A percentile compares a stretch with the other conserved stretches of the same genome.
Evolutionary conservation across 1,140 invertebrate species (phyloP).

Genomic region (Caenorhabditis briggsae): DNA sequence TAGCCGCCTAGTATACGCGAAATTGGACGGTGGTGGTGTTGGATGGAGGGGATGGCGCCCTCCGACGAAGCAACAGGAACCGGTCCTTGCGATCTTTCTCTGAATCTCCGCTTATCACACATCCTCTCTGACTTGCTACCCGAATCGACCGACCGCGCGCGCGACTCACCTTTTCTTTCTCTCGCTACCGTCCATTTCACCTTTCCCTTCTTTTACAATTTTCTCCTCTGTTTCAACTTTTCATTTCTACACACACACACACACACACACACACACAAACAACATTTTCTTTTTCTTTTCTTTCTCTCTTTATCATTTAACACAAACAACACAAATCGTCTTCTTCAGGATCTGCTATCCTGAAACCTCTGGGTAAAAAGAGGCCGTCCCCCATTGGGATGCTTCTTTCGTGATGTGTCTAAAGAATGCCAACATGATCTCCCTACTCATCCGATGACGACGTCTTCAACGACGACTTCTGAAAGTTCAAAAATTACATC

Average conservation of each 20-base stretch:
- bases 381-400: not conserved
- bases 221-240: constrained; percentile 47
- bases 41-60: not conserved
- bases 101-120: too few relatives aligned
- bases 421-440: not conserved
- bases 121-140: not conserved
- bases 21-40: constrained; percentile 4
- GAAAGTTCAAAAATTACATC: not conserved
- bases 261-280: not conserved
- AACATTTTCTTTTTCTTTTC: not conserved
- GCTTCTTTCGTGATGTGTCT: not conserved
- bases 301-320: not conserved
- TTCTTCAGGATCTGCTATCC: constrained; percentile 18
- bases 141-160: constrained; percentile 3
- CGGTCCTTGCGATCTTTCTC: not conserved
- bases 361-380: constrained; percentile 18
- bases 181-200: constrained; percentile 36
- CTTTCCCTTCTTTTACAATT: constrained; percentile 22
- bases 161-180: not conserved
- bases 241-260: not conserved
- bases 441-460: not conserved
- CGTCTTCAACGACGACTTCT: not conserved
- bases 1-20: constrained; percentile 11
- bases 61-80: not conserved
- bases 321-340: not conserved